These are phyloP conservation scores for Apis florea DNA, from an alignment of 1,140 invertebrate genomes.

Conservation along the genomic window DNA sequence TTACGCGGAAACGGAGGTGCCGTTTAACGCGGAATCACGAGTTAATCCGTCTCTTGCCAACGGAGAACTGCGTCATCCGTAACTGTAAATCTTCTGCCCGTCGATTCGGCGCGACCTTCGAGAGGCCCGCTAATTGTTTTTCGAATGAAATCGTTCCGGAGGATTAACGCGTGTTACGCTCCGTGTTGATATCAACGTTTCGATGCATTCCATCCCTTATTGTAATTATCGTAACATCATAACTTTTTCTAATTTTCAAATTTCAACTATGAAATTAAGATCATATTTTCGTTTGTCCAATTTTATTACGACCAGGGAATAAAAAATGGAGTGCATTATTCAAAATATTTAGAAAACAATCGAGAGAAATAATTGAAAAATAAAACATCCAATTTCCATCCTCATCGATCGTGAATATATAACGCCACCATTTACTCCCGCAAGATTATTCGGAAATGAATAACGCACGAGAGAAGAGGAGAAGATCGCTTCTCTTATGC, in stretches of 20 bases:
- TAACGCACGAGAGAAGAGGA: neutral
- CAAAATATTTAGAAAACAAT: no score
- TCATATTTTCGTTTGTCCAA: no score
- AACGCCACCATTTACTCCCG: neutral
- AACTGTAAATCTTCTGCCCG: constrained; percentile 17
- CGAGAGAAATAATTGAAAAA: neutral
- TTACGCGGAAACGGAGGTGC: constrained; percentile 12
- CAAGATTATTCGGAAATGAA: neutral
- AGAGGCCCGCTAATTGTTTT: neutral
- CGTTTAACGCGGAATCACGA: constrained; percentile 33
- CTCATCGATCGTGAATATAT: neutral
- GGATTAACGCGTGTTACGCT: no score
- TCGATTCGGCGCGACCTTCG: neutral
- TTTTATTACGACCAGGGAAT: no score
- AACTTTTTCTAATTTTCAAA: no score
- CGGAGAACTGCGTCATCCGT: constrained; percentile 19
- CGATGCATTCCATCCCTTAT: no score
- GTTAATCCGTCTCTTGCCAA: constrained; percentile 14
- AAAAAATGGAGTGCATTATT: no score
- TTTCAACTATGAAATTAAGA: no score
- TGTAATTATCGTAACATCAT: no score
- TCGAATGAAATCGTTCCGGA: no score
- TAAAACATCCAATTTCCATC: neutral
- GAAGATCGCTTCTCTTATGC: constrained; percentile 41
- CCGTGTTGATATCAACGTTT: no score